Base-by-base conservation (phyloP, 2,113 vertebrate species). In the Crotalus tigris region DNA sequence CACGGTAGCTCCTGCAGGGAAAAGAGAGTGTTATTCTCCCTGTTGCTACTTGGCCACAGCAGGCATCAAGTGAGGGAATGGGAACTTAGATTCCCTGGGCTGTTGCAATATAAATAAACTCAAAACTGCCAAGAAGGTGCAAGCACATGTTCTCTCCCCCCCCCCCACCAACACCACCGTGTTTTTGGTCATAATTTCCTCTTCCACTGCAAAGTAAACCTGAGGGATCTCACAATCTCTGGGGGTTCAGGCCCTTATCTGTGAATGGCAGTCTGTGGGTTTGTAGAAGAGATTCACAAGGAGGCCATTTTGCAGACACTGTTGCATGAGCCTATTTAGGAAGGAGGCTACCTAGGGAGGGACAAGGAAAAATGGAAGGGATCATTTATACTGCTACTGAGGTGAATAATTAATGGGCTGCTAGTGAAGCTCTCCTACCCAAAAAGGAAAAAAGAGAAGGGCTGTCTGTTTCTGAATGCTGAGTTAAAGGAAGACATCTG, bases 141-240 rank as follows among this genome's bases (percentile, higher is more conserved):
- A n/a, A 39, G 6, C 69, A 39, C 17, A 8, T 39, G n/a, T 33
- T 75, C 7, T 81, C 15, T 39, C 13, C n/a, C 2, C 69, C n/a
- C 7, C 21, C 39, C 0, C 29, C 13, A 1, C 87, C 29, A 23
- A 4, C 15, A 39, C 1, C n/a, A 33, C 11, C 1, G 26, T 3
- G 26, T 29, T 21, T 59, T 49, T 49, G 24, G 15, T 90, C 58
- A 58, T 26, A 59, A 39, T 59, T 59, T 6, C 9, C 55, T 59
- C 1, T 58, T 44, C 55, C n/a, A 24, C 24, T 61, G 23, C 46
- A 24, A 90, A 7, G 11, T 29, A 15, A 90, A 26, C 39, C 88
- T 61, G 39, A 44, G 29, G 13, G 44, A 19, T 24, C 58, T 26
- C 58, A 61, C 88, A 12, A 46, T 89, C 88, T 29, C 88, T 46